Evolutionary conservation across 2,888 invertebrate species (phyloP), one percentile per base, ranked within the genome.

Genomic region (Perdita meconis): DNA sequence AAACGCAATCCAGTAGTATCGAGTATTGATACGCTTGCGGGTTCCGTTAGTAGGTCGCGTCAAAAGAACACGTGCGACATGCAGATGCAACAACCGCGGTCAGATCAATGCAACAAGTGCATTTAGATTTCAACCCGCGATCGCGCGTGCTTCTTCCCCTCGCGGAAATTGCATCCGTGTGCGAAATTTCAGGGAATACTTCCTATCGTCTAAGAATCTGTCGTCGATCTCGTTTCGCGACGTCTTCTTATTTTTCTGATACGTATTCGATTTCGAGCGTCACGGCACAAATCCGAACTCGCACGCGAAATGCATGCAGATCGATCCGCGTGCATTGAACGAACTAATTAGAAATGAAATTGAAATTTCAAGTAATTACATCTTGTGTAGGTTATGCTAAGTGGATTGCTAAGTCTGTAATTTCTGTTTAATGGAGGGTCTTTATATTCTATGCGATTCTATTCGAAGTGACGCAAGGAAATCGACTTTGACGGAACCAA

Each of bases 81-180:
- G 64, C 51, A 55, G 65, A 68, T 65, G 57, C 72, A 64, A 24
- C 55, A 67, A 22, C 63, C 44, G 57, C 50, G 61, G 65, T 50
- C 64, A 78, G 59, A 80, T 64, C 67, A 55, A 69, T 73, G 82
- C 82, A 82, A 82, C 82, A 82, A 82, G 82, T 82, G 83, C 65
- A 73, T 77, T 38, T 42, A 36, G 56, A 81, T 50, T 26, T 56
- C 50, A 34, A 19, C 40, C 30, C 16, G 8, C 47, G 34, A 34
- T 40, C 44, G 26, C 38, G 10, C 42, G 53, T 12, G n/a, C 47
- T 55, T 30, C 19, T 34, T 22, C 10, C 16, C 38, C n/a, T 12
- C 6, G 12, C 12, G 24, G 3, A 51, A 51, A 26, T 55, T 30
- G 12, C 22, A 44, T 44, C n/a, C n/a, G 5, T 6, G 51, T 10